Percentiles rank a stretch among this genome's conserved stretches.
Conservation (phyloP, 1,140 invertebrate species). For the Pseudobourletiella spinata region DNA sequence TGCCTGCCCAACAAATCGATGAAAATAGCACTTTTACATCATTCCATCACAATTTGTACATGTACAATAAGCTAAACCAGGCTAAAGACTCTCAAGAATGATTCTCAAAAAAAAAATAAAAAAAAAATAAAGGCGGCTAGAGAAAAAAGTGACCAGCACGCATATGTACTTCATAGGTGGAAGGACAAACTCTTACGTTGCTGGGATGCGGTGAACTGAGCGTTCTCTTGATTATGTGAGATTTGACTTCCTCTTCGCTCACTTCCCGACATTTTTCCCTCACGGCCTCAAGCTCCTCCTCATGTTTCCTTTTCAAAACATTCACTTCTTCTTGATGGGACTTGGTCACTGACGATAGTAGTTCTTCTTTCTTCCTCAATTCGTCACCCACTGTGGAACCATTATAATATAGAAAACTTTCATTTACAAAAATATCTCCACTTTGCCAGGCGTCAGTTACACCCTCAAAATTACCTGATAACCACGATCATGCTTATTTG, state of each 20-base stretch:
- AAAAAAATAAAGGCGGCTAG: no score
- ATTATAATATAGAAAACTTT: no score
- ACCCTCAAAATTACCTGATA: no score
- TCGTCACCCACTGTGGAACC: neutral
- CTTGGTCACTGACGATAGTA: neutral
- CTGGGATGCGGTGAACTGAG: neutral
- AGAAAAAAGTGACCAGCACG: no score
- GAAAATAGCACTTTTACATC: neutral
- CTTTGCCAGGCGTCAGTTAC: no score
- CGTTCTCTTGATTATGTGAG: neutral
- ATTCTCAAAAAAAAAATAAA: no score
- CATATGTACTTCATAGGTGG: no score
- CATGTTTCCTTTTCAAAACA: conserved; percentile 2
- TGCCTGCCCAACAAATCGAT: conserved; percentile 11
- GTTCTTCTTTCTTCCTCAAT: neutral
- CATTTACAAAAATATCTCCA: no score
- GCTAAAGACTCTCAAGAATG: no score
- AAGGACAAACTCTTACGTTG: no score
- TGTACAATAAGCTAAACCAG: no score
- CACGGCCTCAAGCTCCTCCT: conserved; percentile 8
- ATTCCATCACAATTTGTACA: neutral
- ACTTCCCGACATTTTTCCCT: neutral
- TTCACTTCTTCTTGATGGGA: conserved; percentile 2
- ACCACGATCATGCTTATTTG: no score
- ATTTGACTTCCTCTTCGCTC: neutral